Base-by-base conservation (phyloP, 2,797 vertebrate genomes). In the Bovichtus variegatus region DNA sequence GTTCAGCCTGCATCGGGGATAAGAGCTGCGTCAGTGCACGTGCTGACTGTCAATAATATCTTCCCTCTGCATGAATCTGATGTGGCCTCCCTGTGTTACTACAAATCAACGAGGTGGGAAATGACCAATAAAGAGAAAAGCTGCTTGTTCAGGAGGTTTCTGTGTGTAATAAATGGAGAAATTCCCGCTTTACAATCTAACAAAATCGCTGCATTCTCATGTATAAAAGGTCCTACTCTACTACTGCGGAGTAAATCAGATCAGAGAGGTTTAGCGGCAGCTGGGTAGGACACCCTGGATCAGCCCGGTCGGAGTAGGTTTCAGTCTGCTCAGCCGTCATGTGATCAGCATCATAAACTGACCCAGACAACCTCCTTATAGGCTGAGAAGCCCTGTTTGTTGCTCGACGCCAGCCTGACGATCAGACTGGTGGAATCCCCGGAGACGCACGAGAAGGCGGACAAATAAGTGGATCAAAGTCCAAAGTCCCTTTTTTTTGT, bases 241-340 rank as follows among this genome's bases (percentile, higher is more conserved):
- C 71, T 46, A 62, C 61, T 53, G 51, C 12, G 1, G 72, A 68
- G 83, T 68, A 86, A 91, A 90, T 82, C 21, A 85, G 84, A 86
- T 90, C 80, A 87, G 72, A 78, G 74, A 54, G 84, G 66, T 81
- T 91, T 85, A 87, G 7, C 75, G 51, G 78, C 61, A 44, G 74
- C 78, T 27, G 59, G 65, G 65, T 53, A 12, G 63, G 79, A 84
- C 58, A 49, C 50, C 36, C 43, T 18, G 78, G 76, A 79, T 88
- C 86, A 82, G 67, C 62, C 31, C 21, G 65, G 59, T 27, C 50
- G 63, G 51, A 76, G 44, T 40, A n/a, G 74, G 27, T 80, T 83
- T 54, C n/a, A 80, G 82, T 50, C 76, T 81, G 79, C 75, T 89
- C 75, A 81, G 86, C 55, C 6, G 4, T 79, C 85, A 91, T 84